Percentiles rank a stretch among this genome's conserved stretches.
These are phyloP conservation scores for Sycobia sp. DNA, from an alignment of 1,140 invertebrate genomes.

Conservation along the genomic window DNA sequence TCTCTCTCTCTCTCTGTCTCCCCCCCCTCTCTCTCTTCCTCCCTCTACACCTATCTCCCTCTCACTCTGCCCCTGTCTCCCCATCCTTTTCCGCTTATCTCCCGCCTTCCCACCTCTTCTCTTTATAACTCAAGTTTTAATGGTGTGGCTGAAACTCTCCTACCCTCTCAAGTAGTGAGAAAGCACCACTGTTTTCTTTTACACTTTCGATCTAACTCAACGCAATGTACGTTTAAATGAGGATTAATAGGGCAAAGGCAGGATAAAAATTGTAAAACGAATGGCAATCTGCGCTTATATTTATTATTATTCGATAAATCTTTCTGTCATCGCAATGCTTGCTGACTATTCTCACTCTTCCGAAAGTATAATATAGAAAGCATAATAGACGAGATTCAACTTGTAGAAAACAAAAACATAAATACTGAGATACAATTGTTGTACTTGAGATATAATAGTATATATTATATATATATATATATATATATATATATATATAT, in stretches of 20 bases:
- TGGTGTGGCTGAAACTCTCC: slow-evolving; percentile 15
- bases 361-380: slow-evolving; percentile 3
- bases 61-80: neutral
- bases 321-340: slow-evolving; percentile 11
- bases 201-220: neutral
- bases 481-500: slow-evolving; percentile 12
- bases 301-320: slow-evolving; percentile 1
- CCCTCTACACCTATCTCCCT: neutral
- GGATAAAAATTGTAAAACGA: no score
- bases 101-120: neutral
- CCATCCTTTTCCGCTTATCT: neutral
- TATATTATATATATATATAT: slow-evolving; percentile 16
- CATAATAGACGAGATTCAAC: slow-evolving; percentile 19
- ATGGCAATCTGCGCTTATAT: no score
- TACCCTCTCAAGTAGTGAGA: slow-evolving; percentile 30
- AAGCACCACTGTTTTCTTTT: neutral
- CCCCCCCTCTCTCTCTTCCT: neutral
- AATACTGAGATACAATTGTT: slow-evolving; percentile 26
- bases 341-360: slow-evolving; percentile 27
- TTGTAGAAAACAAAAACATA: slow-evolving; percentile 16
- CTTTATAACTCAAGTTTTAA: no score
- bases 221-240: slow-evolving; percentile 4
- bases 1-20: neutral
- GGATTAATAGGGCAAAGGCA: neutral
- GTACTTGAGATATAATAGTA: slow-evolving; percentile 21